Evolutionary conservation across 2,888 invertebrate genomes (phyloP).

Genomic region (Cremastobaeus sp.): DNA sequence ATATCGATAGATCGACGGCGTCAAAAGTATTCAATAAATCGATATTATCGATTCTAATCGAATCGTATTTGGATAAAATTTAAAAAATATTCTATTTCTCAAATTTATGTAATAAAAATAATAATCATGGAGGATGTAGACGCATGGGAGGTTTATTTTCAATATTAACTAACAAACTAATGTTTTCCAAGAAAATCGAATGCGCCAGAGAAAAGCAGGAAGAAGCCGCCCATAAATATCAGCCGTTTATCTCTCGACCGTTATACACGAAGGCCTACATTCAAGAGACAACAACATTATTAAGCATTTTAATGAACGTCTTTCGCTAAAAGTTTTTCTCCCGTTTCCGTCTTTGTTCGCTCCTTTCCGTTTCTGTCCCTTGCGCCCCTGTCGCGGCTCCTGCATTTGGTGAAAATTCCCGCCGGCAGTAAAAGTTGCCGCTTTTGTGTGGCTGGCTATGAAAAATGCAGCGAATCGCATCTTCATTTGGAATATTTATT

Average conservation of each 20-base stretch:
- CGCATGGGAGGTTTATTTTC: no score
- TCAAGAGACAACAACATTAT: conserved; percentile 17
- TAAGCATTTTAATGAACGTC: conserved; percentile 34
- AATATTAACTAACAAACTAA: no score
- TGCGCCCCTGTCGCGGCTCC: neutral
- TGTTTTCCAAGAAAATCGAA: no score
- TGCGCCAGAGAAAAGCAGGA: no score
- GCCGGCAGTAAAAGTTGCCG: conserved; percentile 4
- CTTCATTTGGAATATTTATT: conserved; percentile 41
- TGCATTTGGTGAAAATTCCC: conserved; percentile 33
- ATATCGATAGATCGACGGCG: no score
- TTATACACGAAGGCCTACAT: conserved; percentile 57
- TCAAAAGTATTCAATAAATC: no score
- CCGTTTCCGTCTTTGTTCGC: neutral
- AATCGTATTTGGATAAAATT: no score
- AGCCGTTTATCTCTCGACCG: conserved; percentile 60
- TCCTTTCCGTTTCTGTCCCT: neutral
- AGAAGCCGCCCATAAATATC: conserved; percentile 60
- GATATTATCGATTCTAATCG: no score
- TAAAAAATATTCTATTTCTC: no score
- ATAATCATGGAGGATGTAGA: no score
- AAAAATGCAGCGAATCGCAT: conserved; percentile 36
- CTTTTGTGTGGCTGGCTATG: conserved; percentile 15
- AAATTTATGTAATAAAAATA: no score
- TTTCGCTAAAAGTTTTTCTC: conserved; percentile 2